Percentiles rank a stretch among this genome's conserved stretches.
These are phyloP conservation scores for Macaca mulatta DNA, from an alignment of 2,113 vertebrate genomes.

Conservation along the genomic window DNA sequence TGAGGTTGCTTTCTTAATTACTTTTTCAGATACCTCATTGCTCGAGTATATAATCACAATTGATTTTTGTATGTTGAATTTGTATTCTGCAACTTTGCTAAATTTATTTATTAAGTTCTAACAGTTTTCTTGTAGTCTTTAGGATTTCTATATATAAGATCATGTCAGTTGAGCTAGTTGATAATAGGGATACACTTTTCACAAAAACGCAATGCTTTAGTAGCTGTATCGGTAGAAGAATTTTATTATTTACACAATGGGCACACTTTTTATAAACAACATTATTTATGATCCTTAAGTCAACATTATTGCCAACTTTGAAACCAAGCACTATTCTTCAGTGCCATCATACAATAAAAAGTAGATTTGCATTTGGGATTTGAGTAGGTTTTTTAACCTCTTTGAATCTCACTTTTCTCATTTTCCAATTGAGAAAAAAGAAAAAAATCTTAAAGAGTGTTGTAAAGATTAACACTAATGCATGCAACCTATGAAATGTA, in stretches of 20 bases:
- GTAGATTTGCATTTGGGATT: neutral
- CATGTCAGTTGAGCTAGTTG: neutral
- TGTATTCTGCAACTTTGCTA: neutral
- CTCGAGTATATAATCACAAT: neutral
- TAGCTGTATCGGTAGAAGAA: neutral
- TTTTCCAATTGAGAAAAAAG: neutral
- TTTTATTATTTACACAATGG: neutral
- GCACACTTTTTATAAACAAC: neutral
- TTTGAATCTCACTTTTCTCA: neutral
- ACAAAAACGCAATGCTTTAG: neutral
- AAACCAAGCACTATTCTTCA: neutral
- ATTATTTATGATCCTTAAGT: neutral
- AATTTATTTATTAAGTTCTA: neutral
- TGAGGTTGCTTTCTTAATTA: neutral
- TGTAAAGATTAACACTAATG: neutral
- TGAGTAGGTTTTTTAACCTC: neutral
- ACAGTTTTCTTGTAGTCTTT: neutral
- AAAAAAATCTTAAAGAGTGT: neutral
- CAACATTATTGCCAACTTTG: neutral
- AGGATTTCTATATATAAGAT: neutral
- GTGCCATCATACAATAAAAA: neutral
- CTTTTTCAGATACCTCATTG: neutral
- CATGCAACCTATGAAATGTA: neutral
- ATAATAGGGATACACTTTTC: neutral
- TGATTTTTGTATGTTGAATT: neutral